Conservation (phyloP, 2,888 invertebrate species). For the Cephus pulcher region DNA sequence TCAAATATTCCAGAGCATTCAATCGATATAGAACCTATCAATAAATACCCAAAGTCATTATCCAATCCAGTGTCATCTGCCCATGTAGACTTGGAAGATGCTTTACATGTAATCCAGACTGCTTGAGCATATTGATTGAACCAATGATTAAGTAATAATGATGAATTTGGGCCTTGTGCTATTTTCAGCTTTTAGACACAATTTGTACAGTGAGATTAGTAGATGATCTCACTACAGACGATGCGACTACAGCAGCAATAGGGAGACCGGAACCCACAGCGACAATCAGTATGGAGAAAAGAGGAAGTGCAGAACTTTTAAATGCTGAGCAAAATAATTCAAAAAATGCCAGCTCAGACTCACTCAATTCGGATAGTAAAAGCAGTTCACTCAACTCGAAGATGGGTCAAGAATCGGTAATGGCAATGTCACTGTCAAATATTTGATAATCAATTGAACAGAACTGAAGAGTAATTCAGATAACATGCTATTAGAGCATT, state of each 20-base stretch:
- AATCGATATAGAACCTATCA: neutral
- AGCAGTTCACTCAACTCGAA: constrained; percentile 87
- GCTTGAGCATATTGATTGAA: neutral
- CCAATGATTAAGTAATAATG: neutral
- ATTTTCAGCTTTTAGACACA: neutral
- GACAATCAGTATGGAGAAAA: constrained; percentile 71
- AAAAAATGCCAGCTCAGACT: constrained; percentile 85
- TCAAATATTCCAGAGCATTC: neutral
- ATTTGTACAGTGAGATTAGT: neutral
- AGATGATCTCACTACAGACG: neutral
- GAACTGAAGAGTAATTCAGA: constrained; percentile 2
- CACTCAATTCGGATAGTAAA: constrained; percentile 86
- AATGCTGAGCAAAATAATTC: constrained; percentile 75
- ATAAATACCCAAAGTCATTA: neutral
- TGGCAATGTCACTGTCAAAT: constrained; percentile 49
- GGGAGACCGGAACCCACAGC: constrained; percentile 17
- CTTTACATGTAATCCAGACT: neutral
- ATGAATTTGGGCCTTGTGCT: neutral
- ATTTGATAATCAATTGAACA: constrained; percentile 20
- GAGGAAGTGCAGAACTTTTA: constrained; percentile 75
- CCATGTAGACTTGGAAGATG: neutral
- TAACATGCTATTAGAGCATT: constrained; percentile 45
- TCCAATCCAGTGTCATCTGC: neutral
- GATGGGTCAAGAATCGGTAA: constrained; percentile 85
- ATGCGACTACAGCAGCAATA: neutral